Base-by-base conservation (phyloP, 2,797 vertebrate genomes). In the Myioborus miniatus region DNA sequence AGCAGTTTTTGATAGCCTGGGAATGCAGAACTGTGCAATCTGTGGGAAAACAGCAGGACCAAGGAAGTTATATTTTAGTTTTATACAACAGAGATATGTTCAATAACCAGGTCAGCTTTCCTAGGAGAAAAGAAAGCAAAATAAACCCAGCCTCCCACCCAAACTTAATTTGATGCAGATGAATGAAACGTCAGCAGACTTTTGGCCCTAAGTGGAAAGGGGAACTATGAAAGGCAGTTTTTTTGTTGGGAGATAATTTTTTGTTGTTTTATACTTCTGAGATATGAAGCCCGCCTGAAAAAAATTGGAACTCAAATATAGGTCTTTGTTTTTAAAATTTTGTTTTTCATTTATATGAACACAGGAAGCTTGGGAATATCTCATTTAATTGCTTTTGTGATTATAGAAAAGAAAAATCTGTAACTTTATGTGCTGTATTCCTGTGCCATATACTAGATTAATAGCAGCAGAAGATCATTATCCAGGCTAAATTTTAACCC, bases 181-280 rank as follows among this genome's bases (percentile, higher is more conserved):
- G 81, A 95, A 97, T 93, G 65, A 71, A 87, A 90, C 85, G 97
- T 98, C 97, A 91, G 97, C 97, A 98, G 71, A 81, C 83, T 97
- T 97, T 98, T 97, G 95, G 96, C 96, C 83, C 77, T 72, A 91
- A 91, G n/a, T 64, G 64, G 95, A 93, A 64, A 94, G 60, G 69
- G 62, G 90, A 83, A 86, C 27, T 88, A 76, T 83, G 29, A 75
- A 87, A 90, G 65, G 32, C 46, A 26, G 2, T 79, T 81, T 79
- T 70, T 93, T 89, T 75, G 41, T 65, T 80, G 84, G 64, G 49
- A 94, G 77, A 85, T 95, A 20, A 4, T 62, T 62, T 58, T 36
- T 84, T 60, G 6, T 47, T 74, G 22, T 81, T 67, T 72, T 81
- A 63, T 36, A 64, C 23, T 68, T 83, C 27, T 78, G 69, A 86